Evolutionary conservation across 1,140 invertebrate genomes (phyloP), one percentile per base, ranked within the genome.

Genomic region (Orius laevigatus): DNA sequence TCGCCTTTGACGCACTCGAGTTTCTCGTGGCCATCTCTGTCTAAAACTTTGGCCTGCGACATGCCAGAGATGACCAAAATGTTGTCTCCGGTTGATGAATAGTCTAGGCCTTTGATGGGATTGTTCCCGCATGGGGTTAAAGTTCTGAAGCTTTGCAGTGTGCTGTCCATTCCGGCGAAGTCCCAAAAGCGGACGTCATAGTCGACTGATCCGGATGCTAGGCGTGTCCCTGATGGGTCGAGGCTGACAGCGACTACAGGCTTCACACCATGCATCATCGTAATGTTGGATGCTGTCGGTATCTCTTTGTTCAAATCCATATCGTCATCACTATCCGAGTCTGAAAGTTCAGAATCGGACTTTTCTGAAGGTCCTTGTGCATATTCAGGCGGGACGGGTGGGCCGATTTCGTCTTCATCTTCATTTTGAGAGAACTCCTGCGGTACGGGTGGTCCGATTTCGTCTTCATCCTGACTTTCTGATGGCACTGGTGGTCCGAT

Each of bases 131-230:
- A 94, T 0, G 94, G 94, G 54, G 84, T 78, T 5, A 96, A 65
- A 0, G 81, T 85, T n/a, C 94, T 73, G 61, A 97, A 98, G 53
- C 86, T 86, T 45, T 83, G 74, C 66, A 95, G 72, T 1, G 81
- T 78, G 0, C 82, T 74, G 64, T 98, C 92, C 91, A 98, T 97
- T 6, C 93, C 93, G 49, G 88, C 84, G 72, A 98, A 98, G 67
- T 98, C 94, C 89, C 90, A 98, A 54, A 98, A 86, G 49, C 81
- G 83, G 0, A 98, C 81, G 56, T 96, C 89, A 66, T 96, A 98
- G 61, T 98, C 92, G 18, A 89, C 76, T 5, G 84, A 86, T 8
- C 94, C 93, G n/a, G 86, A 84, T 0, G 90, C 87, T 10, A 98
- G 65, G 19, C 94, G 69, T 12, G 89, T 84, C 12, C 94, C 95